Percentiles rank a stretch among this genome's conserved stretches.
These are phyloP conservation scores for Carassius carassius DNA, from an alignment of 2,113 vertebrate species.

Conservation along the genomic window DNA sequence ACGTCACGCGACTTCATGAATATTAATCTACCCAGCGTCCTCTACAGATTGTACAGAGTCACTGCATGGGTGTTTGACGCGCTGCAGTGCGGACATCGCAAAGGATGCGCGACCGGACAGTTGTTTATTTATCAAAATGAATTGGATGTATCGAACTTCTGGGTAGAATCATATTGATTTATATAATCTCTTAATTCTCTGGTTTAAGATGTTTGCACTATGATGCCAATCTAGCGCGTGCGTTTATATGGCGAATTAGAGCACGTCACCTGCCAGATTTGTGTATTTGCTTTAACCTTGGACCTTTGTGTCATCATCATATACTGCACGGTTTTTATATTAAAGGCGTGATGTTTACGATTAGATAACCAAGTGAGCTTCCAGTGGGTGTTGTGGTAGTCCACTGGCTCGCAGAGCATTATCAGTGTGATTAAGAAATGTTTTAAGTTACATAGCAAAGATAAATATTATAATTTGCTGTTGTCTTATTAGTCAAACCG, in stretches of 20 bases:
- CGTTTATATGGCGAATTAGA: neutral
- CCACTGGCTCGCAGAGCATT: neutral
- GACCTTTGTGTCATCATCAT: neutral
- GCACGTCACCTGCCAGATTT: slow-evolving; percentile 12
- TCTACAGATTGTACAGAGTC: slow-evolving; percentile 44
- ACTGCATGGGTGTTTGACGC: slow-evolving; percentile 48
- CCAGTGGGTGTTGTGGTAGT: neutral
- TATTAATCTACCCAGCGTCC: slow-evolving; percentile 42
- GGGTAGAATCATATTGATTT: neutral
- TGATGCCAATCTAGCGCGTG: neutral
- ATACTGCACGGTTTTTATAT: neutral
- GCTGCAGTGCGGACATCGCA: slow-evolving; percentile 80
- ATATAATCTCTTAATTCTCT: neutral
- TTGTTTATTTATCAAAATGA: neutral
- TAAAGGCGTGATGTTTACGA: neutral
- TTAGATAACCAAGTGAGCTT: neutral
- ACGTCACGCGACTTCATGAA: neutral
- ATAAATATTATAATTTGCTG: neutral
- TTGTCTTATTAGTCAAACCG: neutral
- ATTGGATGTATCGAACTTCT: neutral
- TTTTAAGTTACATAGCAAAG: neutral
- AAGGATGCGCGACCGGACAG: slow-evolving; percentile 37
- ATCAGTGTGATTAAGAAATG: neutral
- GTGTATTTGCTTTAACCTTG: slow-evolving; percentile 38
- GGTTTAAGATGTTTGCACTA: neutral